Evolutionary conservation across 2,113 vertebrate species (phyloP).

Genomic region (Conger conger): DNA sequence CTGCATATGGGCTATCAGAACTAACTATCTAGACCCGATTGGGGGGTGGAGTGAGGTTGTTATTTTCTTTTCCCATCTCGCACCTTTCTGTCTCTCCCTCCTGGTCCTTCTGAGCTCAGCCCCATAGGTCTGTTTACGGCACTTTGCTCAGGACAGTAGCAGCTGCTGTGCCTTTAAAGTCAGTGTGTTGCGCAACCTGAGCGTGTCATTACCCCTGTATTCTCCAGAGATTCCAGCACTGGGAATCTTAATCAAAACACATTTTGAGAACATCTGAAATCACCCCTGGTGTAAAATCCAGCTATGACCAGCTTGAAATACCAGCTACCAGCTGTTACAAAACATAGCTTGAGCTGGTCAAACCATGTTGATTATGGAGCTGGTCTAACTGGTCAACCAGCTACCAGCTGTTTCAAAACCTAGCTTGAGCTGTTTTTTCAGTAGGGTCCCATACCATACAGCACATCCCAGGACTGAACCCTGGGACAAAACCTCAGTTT

Average conservation of each 20-base stretch:
- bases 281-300: too few relatives aligned
- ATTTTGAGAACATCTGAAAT: background rate
- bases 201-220: constrained; percentile 4
- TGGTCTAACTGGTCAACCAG: too few relatives aligned
- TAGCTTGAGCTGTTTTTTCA: too few relatives aligned
- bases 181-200: background rate
- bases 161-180: background rate
- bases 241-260: constrained; percentile 11
- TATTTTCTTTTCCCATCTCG: background rate
- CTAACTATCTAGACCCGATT: background rate
- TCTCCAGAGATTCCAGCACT: constrained; percentile 14
- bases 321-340: too few relatives aligned
- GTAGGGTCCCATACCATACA: background rate
- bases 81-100: constrained; percentile 18
- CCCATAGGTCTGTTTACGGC: constrained; percentile 24
- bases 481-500: constrained; percentile 8
- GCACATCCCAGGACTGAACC: background rate
- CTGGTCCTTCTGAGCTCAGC: background rate
- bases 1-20: background rate
- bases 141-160: constrained; percentile 1
- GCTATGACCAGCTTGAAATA: too few relatives aligned
- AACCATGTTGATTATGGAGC: too few relatives aligned
- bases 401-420: too few relatives aligned
- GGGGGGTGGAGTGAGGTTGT: background rate
- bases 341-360: too few relatives aligned